phyloP scores from a whole-genome alignment of 1,140 invertebrate genomes.

The Cyphomyrmex costatus region DNA sequence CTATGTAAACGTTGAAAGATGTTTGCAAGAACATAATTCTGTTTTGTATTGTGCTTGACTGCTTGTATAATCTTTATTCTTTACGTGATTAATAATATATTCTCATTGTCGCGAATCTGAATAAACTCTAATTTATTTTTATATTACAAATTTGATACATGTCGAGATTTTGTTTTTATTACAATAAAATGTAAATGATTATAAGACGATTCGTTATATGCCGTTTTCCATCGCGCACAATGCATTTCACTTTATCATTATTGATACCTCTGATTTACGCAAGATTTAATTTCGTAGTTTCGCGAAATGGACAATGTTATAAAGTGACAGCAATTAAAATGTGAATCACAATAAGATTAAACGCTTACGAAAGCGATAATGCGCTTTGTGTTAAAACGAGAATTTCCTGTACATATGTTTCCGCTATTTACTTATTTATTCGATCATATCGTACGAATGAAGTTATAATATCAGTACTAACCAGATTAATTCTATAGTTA shows the following conservation, averaged over 20 bases:
- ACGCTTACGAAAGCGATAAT: slow-evolving; percentile 22
- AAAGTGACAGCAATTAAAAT: slow-evolving; percentile 8
- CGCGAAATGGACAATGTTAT: background rate
- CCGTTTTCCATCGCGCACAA: background rate
- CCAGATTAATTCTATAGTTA: slow-evolving; percentile 52
- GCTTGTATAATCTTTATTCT: slow-evolving; percentile 5
- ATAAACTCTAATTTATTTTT: slow-evolving; percentile 26
- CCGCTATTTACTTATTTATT: slow-evolving; percentile 51
- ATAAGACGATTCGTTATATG: slow-evolving; percentile 15
- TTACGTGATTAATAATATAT: slow-evolving; percentile 1
- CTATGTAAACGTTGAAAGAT: slow-evolving; percentile 18
- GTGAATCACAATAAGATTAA: slow-evolving; percentile 11
- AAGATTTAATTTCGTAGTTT: slow-evolving; percentile 26
- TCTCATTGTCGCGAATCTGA: slow-evolving; percentile 9
- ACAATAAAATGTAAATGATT: slow-evolving; percentile 33
- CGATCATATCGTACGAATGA: background rate
- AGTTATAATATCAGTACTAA: slow-evolving; percentile 46
- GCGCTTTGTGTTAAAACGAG: background rate
- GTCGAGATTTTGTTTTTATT: slow-evolving; percentile 3
- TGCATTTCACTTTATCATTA: background rate
- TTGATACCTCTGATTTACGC: background rate
- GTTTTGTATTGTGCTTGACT: background rate
- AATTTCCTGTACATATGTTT: slow-evolving; percentile 41
- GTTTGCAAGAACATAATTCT: slow-evolving; percentile 27
- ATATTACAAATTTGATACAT: background rate